A percentile compares a stretch with the other conserved stretches of the same genome.
phyloP scores from a whole-genome alignment of 23 tunicate genomes.

The Ciona savignyi region DNA sequence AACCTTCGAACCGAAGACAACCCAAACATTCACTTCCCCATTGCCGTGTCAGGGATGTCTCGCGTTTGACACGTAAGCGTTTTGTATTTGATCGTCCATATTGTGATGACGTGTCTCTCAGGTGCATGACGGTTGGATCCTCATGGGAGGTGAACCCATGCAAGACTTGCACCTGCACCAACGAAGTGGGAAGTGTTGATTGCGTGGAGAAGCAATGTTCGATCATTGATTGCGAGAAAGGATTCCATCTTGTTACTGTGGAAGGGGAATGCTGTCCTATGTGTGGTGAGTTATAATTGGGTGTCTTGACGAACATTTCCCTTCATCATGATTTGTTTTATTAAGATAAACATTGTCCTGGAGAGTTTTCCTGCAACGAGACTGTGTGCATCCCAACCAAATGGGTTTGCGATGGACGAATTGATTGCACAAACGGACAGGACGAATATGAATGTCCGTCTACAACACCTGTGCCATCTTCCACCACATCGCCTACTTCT shows the following conservation, averaged over 20 bases:
- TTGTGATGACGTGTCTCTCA: conserved; percentile 5
- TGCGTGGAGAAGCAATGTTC: conserved; percentile 47
- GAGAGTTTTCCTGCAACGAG: conserved; percentile 60
- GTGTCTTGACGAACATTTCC: background rate
- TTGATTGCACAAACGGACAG: conserved; percentile 51
- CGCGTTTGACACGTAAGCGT: background rate
- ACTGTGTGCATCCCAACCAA: conserved; percentile 51
- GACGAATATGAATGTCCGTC: conserved; percentile 66
- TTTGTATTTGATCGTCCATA: too few species aligned
- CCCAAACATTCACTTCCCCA: too few species aligned
- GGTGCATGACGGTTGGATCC: conserved; percentile 57
- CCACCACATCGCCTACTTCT: conserved; percentile 5
- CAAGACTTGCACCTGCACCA: conserved; percentile 69
- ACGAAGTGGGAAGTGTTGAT: conserved; percentile 41
- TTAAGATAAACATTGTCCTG: conserved; percentile 74
- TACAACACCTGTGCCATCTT: conserved; percentile 36
- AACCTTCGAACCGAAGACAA: too few species aligned
- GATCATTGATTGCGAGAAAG: conserved; percentile 32
- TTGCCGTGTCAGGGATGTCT: background rate
- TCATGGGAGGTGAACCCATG: conserved; percentile 65
- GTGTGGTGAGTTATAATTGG: conserved; percentile 57
- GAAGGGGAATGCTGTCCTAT: conserved; percentile 73
- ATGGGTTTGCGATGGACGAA: conserved; percentile 80
- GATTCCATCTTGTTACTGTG: conserved; percentile 31
- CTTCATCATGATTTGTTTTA: background rate